A percentile compares a stretch with the other conserved stretches of the same genome.
Conservation (phyloP, 2,113 vertebrate genomes). For the Capra hircus region DNA sequence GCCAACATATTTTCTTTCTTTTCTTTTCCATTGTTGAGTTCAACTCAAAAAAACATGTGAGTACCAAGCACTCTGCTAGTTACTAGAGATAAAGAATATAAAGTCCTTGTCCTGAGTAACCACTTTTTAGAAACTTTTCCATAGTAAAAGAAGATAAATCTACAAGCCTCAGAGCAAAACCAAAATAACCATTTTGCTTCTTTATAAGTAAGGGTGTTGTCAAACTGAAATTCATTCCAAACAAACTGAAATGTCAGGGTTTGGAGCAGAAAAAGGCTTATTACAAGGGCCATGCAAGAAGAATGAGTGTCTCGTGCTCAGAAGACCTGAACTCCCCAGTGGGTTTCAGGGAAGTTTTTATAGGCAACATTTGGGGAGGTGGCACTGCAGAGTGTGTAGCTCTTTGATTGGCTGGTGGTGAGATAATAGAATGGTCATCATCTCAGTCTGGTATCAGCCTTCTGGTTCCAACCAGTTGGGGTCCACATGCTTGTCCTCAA, state of each 20-base stretch:
- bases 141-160: slow-evolving; percentile 15
- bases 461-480: background rate
- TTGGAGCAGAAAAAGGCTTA: background rate
- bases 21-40: background rate
- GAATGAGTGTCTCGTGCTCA: background rate
- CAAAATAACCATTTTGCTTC: background rate
- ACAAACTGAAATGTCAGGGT: background rate
- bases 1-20: background rate
- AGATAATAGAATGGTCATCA: background rate
- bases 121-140: background rate
- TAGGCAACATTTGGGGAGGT: background rate
- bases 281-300: background rate
- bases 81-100: background rate
- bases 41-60: background rate
- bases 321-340: background rate
- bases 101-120: background rate
- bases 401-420: background rate
- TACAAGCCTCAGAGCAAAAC: background rate
- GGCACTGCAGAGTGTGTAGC: background rate
- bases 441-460: background rate
- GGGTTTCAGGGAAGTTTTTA: background rate
- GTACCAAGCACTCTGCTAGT: background rate
- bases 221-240: background rate
- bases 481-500: background rate
- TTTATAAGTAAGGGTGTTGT: background rate